Evolutionary conservation across 2,797 vertebrate genomes (phyloP), one percentile per base, ranked within the genome.

Genomic region (Linurgus olivaceus): DNA sequence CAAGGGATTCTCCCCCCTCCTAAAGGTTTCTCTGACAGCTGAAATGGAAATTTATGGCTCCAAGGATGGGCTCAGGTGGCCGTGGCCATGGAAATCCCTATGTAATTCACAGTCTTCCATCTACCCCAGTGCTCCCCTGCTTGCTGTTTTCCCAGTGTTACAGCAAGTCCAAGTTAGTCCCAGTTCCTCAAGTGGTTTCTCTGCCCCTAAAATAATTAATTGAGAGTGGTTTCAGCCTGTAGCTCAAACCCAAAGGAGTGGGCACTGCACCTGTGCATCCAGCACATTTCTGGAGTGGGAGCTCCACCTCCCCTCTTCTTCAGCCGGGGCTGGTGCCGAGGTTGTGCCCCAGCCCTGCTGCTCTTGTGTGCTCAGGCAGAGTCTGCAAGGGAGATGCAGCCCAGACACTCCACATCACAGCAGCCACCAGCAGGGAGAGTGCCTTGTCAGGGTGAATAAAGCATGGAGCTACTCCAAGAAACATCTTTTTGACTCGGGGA

Each of bases 261-360:
- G 16, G 20, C 31, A 51, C 17, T 3, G 2, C 42, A 16, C 37
- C 19, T 80, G 21, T 83, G 70, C 58, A 55, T 57, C 50, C 85
- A 42, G 58, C 33, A 7, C 13, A 1, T 40, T 28, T 73, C 79
- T 72, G 72, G 42, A 66, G 38, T 6, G 35, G 67, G 26, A 90
- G 4, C 13, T 59, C 33, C 20, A 7, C 26, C 54, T 28, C 10
- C 58, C 23, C 18, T 62, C 18, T 28, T 19, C 25, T 37, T 31
- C 40, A 63, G 26, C 47, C 13, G 19, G 50, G n/a, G 55, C 28
- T 51, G 62, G 13, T 50, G 48, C 48, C 0, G 0, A 25, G 17
- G 37, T 25, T 2, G 1, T 12, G 61, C 54, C 3, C 0, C 47
- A 7, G 45, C 23, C 6, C 13, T 1, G 0, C 52, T 38, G 67